These are phyloP conservation scores for Drosophila sordidula DNA, from an alignment of 2,888 invertebrate species.

Conservation along the genomic window DNA sequence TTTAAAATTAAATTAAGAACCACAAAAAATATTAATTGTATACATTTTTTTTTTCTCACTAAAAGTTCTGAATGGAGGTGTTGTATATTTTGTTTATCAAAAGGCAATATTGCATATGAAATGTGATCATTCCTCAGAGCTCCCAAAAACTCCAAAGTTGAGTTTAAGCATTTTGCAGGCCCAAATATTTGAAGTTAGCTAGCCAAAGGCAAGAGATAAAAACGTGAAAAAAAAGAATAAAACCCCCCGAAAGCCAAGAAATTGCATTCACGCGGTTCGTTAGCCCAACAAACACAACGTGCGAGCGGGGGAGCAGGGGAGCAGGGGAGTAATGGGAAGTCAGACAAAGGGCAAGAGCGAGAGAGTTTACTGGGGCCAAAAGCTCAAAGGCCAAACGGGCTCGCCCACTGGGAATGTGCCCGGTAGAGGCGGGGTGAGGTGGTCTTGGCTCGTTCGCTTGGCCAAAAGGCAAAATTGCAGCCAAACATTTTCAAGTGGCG, in stretches of 20 bases:
- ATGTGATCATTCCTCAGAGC: slow-evolving; percentile 26
- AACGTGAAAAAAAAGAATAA: slow-evolving; percentile 23
- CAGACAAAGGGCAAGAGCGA: background rate
- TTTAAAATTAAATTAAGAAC: too few relatives aligned
- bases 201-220: slow-evolving; percentile 40
- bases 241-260: slow-evolving; percentile 53
- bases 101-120: background rate
- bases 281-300: slow-evolving; percentile 71
- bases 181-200: slow-evolving; percentile 55
- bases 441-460: slow-evolving; percentile 24
- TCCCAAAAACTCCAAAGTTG: slow-evolving; percentile 33
- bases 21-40: too few relatives aligned
- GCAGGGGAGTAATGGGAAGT: background rate
- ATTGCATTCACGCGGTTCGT: slow-evolving; percentile 81
- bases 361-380: slow-evolving; percentile 11
- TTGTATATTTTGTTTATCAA: background rate
- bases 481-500: slow-evolving; percentile 79
- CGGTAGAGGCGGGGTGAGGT: slow-evolving; percentile 13
- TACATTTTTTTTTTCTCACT: background rate
- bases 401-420: slow-evolving; percentile 15
- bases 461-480: slow-evolving; percentile 72
- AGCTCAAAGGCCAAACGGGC: slow-evolving; percentile 69
- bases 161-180: slow-evolving; percentile 51
- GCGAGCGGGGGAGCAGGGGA: background rate
- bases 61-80: background rate